phyloP scores from a whole-genome alignment of 2,113 vertebrate genomes.

The Chamaetylas fuelleborni region DNA sequence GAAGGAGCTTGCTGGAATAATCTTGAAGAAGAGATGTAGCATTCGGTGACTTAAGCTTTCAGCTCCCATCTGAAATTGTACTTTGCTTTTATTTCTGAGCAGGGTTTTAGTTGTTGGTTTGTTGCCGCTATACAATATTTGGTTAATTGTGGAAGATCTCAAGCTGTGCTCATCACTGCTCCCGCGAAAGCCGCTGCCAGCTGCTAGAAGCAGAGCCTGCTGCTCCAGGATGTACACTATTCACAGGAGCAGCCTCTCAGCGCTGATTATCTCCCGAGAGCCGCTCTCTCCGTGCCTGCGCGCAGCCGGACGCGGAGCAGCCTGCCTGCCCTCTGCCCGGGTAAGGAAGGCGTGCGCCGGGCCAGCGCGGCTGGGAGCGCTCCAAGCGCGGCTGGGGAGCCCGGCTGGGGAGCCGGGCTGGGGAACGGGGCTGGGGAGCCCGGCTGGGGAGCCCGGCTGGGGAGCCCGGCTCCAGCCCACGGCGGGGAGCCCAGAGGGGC shows the following conservation, averaged over 20 bases:
- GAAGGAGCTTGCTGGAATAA: constrained; percentile 83
- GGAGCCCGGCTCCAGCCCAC: not conserved
- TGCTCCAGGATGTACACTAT: constrained; percentile 65
- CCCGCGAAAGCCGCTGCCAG: constrained; percentile 63
- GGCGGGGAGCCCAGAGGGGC: not conserved
- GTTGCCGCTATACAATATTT: constrained; percentile 65
- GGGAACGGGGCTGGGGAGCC: not conserved
- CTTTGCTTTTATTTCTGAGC: constrained; percentile 60
- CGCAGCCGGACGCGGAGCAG: constrained; percentile 51
- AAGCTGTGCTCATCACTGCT: constrained; percentile 77
- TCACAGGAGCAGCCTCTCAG: constrained; percentile 64
- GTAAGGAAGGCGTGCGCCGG: not conserved
- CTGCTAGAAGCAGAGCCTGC: constrained; percentile 70
- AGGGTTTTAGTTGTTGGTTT: constrained; percentile 59
- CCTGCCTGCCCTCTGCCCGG: constrained; percentile 16
- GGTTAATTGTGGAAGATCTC: constrained; percentile 77
- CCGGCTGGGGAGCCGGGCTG: not conserved
- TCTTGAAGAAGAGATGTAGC: constrained; percentile 70
- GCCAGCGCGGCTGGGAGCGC: not conserved
- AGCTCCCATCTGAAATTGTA: constrained; percentile 67
- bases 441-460: not conserved
- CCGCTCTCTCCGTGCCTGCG: constrained; percentile 38
- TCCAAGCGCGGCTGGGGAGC: not conserved
- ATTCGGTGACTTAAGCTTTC: constrained; percentile 66
- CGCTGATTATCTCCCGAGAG: constrained; percentile 48